phyloP scores from a whole-genome alignment of 2,797 vertebrate species.

The Leucoraja ocellata region DNA sequence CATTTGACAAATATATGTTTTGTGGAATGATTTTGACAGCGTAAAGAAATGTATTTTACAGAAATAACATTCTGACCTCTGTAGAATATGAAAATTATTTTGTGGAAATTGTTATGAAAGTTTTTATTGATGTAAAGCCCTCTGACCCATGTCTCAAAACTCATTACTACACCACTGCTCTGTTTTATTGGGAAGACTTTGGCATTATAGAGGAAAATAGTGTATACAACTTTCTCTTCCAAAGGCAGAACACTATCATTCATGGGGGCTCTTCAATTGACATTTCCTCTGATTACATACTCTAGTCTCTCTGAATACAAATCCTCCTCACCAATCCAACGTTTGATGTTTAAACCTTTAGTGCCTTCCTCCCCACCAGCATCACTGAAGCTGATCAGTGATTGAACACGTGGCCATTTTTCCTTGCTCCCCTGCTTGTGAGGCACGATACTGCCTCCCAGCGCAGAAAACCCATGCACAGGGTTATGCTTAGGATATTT shows the following conservation, averaged over 20 bases:
- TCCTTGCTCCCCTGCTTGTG: neutral
- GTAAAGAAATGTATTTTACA: neutral
- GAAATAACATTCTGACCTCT: neutral
- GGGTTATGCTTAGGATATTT: too few relatives aligned
- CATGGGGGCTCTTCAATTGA: neutral
- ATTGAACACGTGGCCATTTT: neutral
- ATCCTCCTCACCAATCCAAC: too few relatives aligned
- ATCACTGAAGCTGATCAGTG: neutral
- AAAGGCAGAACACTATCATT: neutral
- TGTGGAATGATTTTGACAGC: neutral
- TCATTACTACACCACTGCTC: neutral
- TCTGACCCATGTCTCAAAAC: neutral
- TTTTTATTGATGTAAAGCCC: neutral
- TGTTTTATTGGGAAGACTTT: neutral
- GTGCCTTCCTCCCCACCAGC: neutral
- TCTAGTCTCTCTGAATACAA: neutral
- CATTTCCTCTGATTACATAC: neutral
- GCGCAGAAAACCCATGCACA: neutral
- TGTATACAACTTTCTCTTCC: neutral
- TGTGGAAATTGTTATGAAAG: neutral
- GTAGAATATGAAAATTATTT: neutral
- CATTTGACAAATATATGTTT: neutral
- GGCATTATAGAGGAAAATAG: neutral
- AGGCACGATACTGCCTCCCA: neutral
- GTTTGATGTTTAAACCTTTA: neutral